phyloP scores from a whole-genome alignment of 2,797 vertebrate genomes.

The Octomys mimax region DNA sequence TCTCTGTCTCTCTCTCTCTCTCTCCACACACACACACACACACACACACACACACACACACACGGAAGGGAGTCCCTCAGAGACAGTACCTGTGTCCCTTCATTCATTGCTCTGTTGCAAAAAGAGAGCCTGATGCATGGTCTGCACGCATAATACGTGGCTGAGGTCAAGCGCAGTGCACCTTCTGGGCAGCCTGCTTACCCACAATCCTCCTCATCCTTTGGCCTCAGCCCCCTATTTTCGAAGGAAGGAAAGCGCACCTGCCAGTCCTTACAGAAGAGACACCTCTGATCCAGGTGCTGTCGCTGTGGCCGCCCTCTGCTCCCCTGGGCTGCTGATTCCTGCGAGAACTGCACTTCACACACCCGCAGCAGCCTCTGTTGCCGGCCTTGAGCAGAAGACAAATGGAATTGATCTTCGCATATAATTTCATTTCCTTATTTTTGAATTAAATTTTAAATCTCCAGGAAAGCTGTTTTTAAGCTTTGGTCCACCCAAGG shows the following conservation, averaged over 20 bases:
- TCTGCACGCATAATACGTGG: not conserved
- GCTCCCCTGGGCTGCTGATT: rapidly evolving
- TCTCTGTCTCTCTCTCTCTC: too few relatives aligned
- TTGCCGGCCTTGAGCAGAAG: not conserved
- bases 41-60: not conserved
- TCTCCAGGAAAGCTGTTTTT: not conserved
- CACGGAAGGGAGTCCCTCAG: not conserved
- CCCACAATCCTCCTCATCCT: not conserved
- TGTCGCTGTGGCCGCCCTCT: not conserved
- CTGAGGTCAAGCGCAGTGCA: not conserved
- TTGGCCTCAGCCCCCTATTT: not conserved
- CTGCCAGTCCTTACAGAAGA: not conserved
- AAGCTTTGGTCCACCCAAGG: not conserved
- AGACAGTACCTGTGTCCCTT: not conserved
- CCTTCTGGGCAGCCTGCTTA: not conserved
- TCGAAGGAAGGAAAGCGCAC: not conserved
- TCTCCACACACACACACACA: not conserved
- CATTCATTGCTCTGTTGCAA: not conserved
- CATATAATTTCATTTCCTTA: not conserved
- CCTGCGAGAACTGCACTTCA: rapidly evolving
- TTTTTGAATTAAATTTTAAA: constrained; percentile 23
- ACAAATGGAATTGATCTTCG: not conserved
- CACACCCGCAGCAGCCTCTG: too few relatives aligned
- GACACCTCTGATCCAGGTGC: too few relatives aligned
- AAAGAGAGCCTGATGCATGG: not conserved